Evolutionary conservation across 2,113 vertebrate species (phyloP).

Genomic region (Gambusia affinis): DNA sequence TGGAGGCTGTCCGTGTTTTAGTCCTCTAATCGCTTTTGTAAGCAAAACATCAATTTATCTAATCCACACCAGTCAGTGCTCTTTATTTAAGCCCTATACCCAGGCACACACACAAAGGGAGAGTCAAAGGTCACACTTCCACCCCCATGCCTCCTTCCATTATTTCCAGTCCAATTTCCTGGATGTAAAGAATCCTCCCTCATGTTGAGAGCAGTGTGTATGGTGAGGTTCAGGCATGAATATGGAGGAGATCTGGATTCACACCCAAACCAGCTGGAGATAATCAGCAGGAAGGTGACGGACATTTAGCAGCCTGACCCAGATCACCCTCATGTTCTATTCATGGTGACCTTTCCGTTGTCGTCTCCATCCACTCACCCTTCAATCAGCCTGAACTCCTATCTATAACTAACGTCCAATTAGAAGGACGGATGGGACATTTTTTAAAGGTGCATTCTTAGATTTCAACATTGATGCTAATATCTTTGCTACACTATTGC

Average conservation of each 20-base stretch:
- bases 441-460: background rate
- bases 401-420: no score
- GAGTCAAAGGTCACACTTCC: slow-evolving; percentile 57
- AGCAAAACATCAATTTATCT: slow-evolving; percentile 24
- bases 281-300: slow-evolving; percentile 59
- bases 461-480: background rate
- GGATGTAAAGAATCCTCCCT: slow-evolving; percentile 52
- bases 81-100: slow-evolving; percentile 18
- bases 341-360: slow-evolving; percentile 81
- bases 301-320: slow-evolving; percentile 59
- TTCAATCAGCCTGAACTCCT: slow-evolving; percentile 17
- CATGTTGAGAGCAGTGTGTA: slow-evolving; percentile 56
- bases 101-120: background rate
- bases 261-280: slow-evolving; percentile 66
- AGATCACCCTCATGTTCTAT: slow-evolving; percentile 81
- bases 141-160: slow-evolving; percentile 35
- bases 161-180: slow-evolving; percentile 60
- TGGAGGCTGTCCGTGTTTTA: slow-evolving; percentile 32
- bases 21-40: slow-evolving; percentile 16
- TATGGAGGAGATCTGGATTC: slow-evolving; percentile 48
- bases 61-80: slow-evolving; percentile 38
- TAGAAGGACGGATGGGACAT: no score
- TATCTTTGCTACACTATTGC: background rate
- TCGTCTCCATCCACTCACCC: slow-evolving; percentile 4
- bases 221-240: slow-evolving; percentile 55